Evolutionary conservation across 2,113 vertebrate species (phyloP).

Genomic region (Takifugu flavidus): DNA sequence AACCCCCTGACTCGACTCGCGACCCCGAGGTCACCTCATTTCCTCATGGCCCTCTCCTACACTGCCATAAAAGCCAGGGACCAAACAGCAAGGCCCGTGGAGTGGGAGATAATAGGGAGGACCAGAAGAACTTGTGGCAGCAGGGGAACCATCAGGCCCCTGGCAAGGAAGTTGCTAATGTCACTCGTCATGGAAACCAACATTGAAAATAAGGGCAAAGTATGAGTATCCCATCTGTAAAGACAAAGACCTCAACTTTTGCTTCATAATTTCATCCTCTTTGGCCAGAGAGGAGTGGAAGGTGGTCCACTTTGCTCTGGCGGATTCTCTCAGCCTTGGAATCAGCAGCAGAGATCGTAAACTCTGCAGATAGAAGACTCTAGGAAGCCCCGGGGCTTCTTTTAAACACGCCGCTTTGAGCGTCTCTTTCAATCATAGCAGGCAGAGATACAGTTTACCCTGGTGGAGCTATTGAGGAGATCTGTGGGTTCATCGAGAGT

Average conservation of each 20-base stretch:
- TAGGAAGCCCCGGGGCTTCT: conserved; percentile 45
- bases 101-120: conserved; percentile 70
- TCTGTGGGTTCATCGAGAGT: conserved; percentile 60
- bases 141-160: conserved; percentile 45
- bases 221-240: background rate
- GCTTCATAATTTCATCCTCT: conserved; percentile 1
- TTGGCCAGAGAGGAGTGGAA: conserved; percentile 24
- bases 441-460: conserved; percentile 34
- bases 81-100: conserved; percentile 59
- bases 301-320: conserved; percentile 25
- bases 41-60: conserved; percentile 79
- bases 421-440: conserved; percentile 45
- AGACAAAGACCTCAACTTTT: conserved; percentile 17
- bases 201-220: conserved; percentile 7
- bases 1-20: conserved; percentile 68
- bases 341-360: conserved; percentile 44
- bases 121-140: conserved; percentile 54
- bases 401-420: conserved; percentile 33
- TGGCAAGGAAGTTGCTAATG: conserved; percentile 48
- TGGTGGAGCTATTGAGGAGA: conserved; percentile 54
- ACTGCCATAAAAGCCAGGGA: conserved; percentile 74
- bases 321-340: conserved; percentile 49
- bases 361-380: conserved; percentile 50
- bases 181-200: conserved; percentile 31
- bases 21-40: conserved; percentile 81